Percentiles rank a stretch among this genome's conserved stretches.
Evolutionary conservation across 2,797 vertebrate species (phyloP).

Genomic region (Argentina silus): DNA sequence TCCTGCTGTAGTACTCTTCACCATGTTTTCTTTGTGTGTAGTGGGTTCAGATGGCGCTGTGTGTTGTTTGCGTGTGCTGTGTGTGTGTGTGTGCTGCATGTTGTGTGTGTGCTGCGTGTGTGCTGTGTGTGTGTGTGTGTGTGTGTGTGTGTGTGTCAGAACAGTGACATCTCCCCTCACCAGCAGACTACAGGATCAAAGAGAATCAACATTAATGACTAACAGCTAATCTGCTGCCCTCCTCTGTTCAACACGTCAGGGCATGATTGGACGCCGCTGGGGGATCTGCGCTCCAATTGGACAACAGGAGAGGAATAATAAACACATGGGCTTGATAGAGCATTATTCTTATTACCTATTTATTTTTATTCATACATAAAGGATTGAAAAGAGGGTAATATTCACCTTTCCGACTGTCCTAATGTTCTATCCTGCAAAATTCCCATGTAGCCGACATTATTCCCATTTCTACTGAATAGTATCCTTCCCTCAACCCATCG

Average conservation of each 20-base stretch:
- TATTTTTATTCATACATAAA: slow-evolving; percentile 73
- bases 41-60: background rate
- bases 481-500: slow-evolving; percentile 80
- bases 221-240: slow-evolving; percentile 81
- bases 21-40: background rate
- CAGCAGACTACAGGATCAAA: slow-evolving; percentile 67
- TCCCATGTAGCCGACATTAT: slow-evolving; percentile 89
- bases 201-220: slow-evolving; percentile 84
- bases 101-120: too few relatives aligned
- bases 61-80: slow-evolving; percentile 15
- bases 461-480: slow-evolving; percentile 97
- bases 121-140: slow-evolving; percentile 1
- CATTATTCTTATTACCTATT: slow-evolving; percentile 74
- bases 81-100: background rate
- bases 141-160: background rate
- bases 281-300: slow-evolving; percentile 67
- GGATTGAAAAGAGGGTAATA: slow-evolving; percentile 72
- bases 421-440: slow-evolving; percentile 91
- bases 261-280: slow-evolving; percentile 72
- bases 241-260: slow-evolving; percentile 80
- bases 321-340: slow-evolving; percentile 50
- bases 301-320: slow-evolving; percentile 35
- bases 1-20: background rate
- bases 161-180: slow-evolving; percentile 4
- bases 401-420: slow-evolving; percentile 74